Evolutionary conservation across 2,888 invertebrate genomes (phyloP).

Genomic region (Hybos culiciformis): DNA sequence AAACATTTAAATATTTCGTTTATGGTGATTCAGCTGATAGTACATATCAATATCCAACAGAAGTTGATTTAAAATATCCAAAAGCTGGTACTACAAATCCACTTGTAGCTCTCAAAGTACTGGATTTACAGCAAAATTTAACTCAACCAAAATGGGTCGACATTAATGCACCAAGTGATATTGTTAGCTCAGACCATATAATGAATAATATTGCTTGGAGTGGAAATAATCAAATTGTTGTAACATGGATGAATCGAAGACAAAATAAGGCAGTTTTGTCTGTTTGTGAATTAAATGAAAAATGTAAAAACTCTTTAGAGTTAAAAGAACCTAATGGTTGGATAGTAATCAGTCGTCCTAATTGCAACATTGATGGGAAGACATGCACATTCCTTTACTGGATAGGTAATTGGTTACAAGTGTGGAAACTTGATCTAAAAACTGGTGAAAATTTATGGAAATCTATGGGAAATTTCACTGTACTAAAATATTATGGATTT

Average conservation of each 20-base stretch:
- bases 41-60: constrained; percentile 51
- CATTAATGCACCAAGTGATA: constrained; percentile 40
- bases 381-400: constrained; percentile 30
- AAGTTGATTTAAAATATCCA: constrained; percentile 57
- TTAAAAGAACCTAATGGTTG: constrained; percentile 49
- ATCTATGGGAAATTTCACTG: constrained; percentile 40
- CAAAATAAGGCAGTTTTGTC: constrained; percentile 48
- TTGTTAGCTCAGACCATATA: constrained; percentile 48
- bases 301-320: constrained; percentile 21
- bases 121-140: constrained; percentile 37
- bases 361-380: constrained; percentile 20
- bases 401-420: constrained; percentile 37
- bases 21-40: constrained; percentile 49
- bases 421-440: constrained; percentile 29
- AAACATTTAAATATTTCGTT: constrained; percentile 46
- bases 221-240: constrained; percentile 47
- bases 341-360: constrained; percentile 47
- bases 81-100: constrained; percentile 69
- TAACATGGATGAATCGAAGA: constrained; percentile 72
- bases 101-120: constrained; percentile 49
- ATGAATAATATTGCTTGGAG: constrained; percentile 63
- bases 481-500: constrained; percentile 47
- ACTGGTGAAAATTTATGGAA: constrained; percentile 26
- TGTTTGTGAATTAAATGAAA: constrained; percentile 21
- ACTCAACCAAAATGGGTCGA: constrained; percentile 20